Evolutionary conservation across 2,797 vertebrate species (phyloP).

Genomic region (Gambelia wislizenii): DNA sequence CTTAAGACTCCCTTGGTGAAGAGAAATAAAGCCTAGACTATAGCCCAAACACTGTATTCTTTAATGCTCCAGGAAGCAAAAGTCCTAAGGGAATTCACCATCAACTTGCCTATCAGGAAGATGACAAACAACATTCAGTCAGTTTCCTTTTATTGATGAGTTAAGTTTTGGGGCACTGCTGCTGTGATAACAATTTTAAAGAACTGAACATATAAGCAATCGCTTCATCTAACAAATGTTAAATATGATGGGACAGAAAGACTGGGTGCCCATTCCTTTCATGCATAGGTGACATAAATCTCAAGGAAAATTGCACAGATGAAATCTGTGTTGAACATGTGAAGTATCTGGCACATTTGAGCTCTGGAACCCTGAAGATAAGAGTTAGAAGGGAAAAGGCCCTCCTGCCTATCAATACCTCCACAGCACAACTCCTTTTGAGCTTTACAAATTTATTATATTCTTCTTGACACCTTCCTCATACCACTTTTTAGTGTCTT

Average conservation of each 20-base stretch:
- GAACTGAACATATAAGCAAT: slow-evolving; percentile 51
- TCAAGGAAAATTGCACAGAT: slow-evolving; percentile 73
- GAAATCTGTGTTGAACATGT: slow-evolving; percentile 60
- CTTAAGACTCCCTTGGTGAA: neutral
- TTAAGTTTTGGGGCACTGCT: slow-evolving; percentile 64
- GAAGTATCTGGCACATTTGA: slow-evolving; percentile 68
- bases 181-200: slow-evolving; percentile 63
- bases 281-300: slow-evolving; percentile 66
- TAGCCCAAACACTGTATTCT: neutral
- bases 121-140: slow-evolving; percentile 23
- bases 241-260: slow-evolving; percentile 63
- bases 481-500: slow-evolving; percentile 39
- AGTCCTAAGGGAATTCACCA: slow-evolving; percentile 10
- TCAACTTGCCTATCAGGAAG: slow-evolving; percentile 45
- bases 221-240: slow-evolving; percentile 71
- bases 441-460: slow-evolving; percentile 71
- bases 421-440: slow-evolving; percentile 71
- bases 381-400: slow-evolving; percentile 64
- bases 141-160: slow-evolving; percentile 59
- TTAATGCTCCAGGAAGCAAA: slow-evolving; percentile 13
- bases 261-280: slow-evolving; percentile 62
- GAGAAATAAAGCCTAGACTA: slow-evolving; percentile 9
- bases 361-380: slow-evolving; percentile 75
- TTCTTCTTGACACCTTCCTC: slow-evolving; percentile 8
- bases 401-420: slow-evolving; percentile 69